Conservation (phyloP, 2,888 invertebrate genomes). For the Cheilosia variabilis region DNA sequence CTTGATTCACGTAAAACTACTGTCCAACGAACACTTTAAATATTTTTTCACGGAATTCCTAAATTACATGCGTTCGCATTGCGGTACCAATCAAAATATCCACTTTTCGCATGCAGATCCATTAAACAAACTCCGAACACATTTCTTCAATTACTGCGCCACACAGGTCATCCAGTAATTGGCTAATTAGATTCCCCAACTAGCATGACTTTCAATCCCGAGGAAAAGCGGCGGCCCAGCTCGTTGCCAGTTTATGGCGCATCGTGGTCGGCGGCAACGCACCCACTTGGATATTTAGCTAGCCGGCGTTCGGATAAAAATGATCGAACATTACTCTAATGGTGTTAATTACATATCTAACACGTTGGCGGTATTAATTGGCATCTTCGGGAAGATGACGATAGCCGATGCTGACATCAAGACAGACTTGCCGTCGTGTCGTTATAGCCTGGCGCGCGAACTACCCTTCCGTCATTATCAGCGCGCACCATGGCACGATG, state of each 20-base stretch:
- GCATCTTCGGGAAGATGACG: slow-evolving; percentile 64
- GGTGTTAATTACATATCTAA: slow-evolving; percentile 74
- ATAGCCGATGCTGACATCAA: slow-evolving; percentile 50
- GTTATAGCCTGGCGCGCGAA: slow-evolving; percentile 14
- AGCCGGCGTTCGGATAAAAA: slow-evolving; percentile 46
- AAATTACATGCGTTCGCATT: slow-evolving; percentile 28
- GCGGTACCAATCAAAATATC: slow-evolving; percentile 55
- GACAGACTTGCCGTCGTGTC: slow-evolving; percentile 23
- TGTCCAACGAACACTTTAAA: slow-evolving; percentile 8
- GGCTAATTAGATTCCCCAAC: slow-evolving; percentile 64
- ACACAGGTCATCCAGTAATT: slow-evolving; percentile 69
- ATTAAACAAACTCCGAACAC: slow-evolving; percentile 44
- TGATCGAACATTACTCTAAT: slow-evolving; percentile 74
- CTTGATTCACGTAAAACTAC: slow-evolving; percentile 12
- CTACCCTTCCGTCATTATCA: slow-evolving; percentile 72
- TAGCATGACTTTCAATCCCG: not conserved
- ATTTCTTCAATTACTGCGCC: slow-evolving; percentile 66
- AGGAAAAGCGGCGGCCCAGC: slow-evolving; percentile 16
- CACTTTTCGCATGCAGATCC: slow-evolving; percentile 54
- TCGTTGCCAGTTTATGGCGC: not conserved
- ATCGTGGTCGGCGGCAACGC: slow-evolving; percentile 34
- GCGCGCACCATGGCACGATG: slow-evolving; percentile 32
- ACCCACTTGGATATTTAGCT: slow-evolving; percentile 59
- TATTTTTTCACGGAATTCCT: slow-evolving; percentile 46
- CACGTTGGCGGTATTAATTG: slow-evolving; percentile 70